phyloP scores from a whole-genome alignment of 2,888 invertebrate genomes.

The Hypercompe scribonia region DNA sequence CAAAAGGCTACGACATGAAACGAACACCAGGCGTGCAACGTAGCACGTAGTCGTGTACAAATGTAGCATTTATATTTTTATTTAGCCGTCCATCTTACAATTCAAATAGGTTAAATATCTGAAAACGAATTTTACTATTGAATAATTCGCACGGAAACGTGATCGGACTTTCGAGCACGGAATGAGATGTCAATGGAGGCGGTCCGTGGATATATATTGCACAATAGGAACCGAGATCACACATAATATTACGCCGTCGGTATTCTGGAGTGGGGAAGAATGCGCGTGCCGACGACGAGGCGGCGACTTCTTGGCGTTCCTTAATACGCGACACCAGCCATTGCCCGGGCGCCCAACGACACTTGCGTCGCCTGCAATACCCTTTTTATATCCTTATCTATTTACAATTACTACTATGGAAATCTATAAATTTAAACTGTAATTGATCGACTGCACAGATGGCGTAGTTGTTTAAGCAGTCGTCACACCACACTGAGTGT shows the following conservation, averaged over 20 bases:
- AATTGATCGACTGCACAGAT: no score
- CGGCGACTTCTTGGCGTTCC: conserved; percentile 74
- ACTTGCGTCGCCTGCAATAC: conserved; percentile 7
- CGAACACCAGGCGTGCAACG: background rate
- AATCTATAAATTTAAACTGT: background rate
- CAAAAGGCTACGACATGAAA: conserved; percentile 1
- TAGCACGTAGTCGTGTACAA: background rate
- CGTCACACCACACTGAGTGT: no score
- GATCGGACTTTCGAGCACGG: conserved; percentile 66
- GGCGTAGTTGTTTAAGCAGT: no score
- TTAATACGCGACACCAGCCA: conserved; percentile 51
- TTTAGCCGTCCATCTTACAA: conserved; percentile 26
- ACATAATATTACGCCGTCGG: conserved; percentile 85
- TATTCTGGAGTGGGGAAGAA: conserved; percentile 81
- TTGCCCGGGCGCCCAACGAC: conserved; percentile 31
- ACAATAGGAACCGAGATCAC: conserved; percentile 78
- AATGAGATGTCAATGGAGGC: conserved; percentile 73
- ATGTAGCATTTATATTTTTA: conserved; percentile 11
- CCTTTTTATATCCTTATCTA: background rate
- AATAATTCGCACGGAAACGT: conserved; percentile 65
- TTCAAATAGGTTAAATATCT: conserved; percentile 46
- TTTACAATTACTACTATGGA: background rate
- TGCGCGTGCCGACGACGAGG: conserved; percentile 75
- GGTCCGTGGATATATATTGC: conserved; percentile 67
- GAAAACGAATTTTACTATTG: conserved; percentile 50